Base-by-base conservation (phyloP, 1,140 invertebrate species). In the Drosophila setifemur region DNA sequence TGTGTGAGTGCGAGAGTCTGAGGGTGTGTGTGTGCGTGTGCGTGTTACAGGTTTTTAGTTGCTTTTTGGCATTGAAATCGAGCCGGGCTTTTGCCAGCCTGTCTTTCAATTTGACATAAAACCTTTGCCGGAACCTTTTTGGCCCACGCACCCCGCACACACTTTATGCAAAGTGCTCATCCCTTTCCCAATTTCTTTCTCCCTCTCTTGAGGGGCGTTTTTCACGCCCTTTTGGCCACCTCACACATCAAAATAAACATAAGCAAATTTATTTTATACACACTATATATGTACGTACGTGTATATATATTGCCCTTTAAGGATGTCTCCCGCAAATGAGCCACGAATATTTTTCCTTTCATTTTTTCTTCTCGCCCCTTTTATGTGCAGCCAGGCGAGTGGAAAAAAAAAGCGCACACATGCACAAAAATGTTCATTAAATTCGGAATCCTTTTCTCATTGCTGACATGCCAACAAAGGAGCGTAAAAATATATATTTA, bases 101-200 rank as follows among this genome's bases (percentile, higher is more conserved):
- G 74, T 72, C 81, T 75, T 86, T 85, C 79, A 86, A 83, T 83
- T 86, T 74, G 74, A 79, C 71, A 85, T 86, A 86, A 85, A 85
- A 85, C 79, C 81, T 78, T 85, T 74, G 76, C 52, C 60, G 52
- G 43, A 68, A 55, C 63, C 54, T 49, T 72, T 53, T 66, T 3
- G 45, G 26, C 49, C 35, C 53, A 31, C 70, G 49, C 66, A 79
- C 75, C n/a, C n/a, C n/a, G n/a, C n/a, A n/a, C 52, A 49, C 71
- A 75, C 68, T 81, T 79, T 71, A 85, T 83, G 78, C 74, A 83
- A 85, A 83, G 78, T 85, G 73, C 73, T 31, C 25, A 21, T 26
- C 28, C 28, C 16, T 16, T 61, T 25, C 18, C 19, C 7, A n/a
- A n/a, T n/a, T n/a, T n/a, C 18, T 19, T 29, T 16, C 4, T n/a